Conservation (phyloP, 2,888 invertebrate species). For the Celastrina argiolus region DNA sequence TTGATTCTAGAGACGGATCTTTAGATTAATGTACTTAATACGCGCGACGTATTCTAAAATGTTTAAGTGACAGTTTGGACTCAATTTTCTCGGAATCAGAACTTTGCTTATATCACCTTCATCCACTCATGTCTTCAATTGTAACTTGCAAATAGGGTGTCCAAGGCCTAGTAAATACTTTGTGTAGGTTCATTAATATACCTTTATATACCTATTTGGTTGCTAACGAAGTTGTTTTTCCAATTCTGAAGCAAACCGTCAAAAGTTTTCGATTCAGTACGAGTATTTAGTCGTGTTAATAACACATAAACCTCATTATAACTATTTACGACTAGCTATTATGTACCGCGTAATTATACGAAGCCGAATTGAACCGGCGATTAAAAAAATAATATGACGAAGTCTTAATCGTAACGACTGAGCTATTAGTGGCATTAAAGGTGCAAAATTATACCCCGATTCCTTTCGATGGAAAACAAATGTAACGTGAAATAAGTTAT, state of each 20-base stretch:
- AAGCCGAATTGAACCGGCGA: slow-evolving; percentile 31
- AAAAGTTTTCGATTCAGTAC: neutral
- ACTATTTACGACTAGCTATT: slow-evolving; percentile 38
- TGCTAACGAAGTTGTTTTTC: neutral
- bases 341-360: slow-evolving; percentile 37
- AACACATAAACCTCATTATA: slow-evolving; percentile 36
- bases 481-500: slow-evolving; percentile 24
- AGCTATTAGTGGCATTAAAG: slow-evolving; percentile 37
- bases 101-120: too few relatives aligned
- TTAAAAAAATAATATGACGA: slow-evolving; percentile 35
- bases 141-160: too few relatives aligned
- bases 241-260: neutral
- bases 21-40: too few relatives aligned
- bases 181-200: too few relatives aligned
- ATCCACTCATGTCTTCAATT: too few relatives aligned
- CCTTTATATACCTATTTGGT: too few relatives aligned
- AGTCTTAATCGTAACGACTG: slow-evolving; percentile 35
- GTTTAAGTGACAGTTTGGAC: too few relatives aligned
- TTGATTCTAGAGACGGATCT: too few relatives aligned
- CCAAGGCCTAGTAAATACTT: too few relatives aligned
- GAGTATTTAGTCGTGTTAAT: slow-evolving; percentile 36
- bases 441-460: slow-evolving; percentile 39
- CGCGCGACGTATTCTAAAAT: too few relatives aligned
- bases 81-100: too few relatives aligned
- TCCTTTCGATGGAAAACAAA: slow-evolving; percentile 28